Evolutionary conservation across 23 tunicate species (phyloP).

Genomic region (Diplosoma virens): DNA sequence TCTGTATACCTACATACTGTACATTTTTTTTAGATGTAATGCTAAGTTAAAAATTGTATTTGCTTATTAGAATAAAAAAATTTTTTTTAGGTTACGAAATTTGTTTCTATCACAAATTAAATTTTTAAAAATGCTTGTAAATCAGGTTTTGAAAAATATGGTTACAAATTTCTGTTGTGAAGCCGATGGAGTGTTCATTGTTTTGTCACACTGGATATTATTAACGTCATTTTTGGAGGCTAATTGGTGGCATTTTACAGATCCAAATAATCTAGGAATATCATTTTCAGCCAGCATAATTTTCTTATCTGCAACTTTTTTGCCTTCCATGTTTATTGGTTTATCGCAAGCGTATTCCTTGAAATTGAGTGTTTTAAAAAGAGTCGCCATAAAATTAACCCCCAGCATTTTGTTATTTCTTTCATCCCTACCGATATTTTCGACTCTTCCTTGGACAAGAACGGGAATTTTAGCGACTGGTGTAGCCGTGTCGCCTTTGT

Average conservation of each 20-base stretch:
- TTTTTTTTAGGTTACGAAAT: too few relatives aligned
- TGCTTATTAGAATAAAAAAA: too few relatives aligned
- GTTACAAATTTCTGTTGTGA: neutral
- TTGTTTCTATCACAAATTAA: too few relatives aligned
- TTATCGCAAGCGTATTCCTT: too few relatives aligned
- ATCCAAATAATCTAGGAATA: slow-evolving; percentile 45
- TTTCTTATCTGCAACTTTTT: slow-evolving; percentile 13
- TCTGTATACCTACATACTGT: too few relatives aligned
- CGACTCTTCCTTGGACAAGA: slow-evolving; percentile 4
- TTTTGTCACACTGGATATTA: slow-evolving; percentile 5
- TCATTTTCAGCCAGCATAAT: slow-evolving; percentile 21
- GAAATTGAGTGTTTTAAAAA: neutral
- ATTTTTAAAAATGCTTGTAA: neutral
- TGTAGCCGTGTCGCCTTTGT: slow-evolving; percentile 6
- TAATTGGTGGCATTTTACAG: slow-evolving; percentile 78
- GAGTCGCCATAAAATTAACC: neutral
- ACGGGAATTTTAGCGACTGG: slow-evolving; percentile 39
- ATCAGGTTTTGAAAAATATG: neutral
- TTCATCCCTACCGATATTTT: slow-evolving; percentile 29
- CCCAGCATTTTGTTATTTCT: neutral
- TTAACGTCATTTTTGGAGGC: slow-evolving; percentile 49
- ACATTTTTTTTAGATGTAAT: too few relatives aligned
- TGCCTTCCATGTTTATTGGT: slow-evolving; percentile 31
- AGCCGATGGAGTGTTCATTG: neutral
- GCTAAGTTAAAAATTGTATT: too few relatives aligned